Evolutionary conservation across 2,113 vertebrate genomes (phyloP).

Genomic region (Tiliqua scincoides): DNA sequence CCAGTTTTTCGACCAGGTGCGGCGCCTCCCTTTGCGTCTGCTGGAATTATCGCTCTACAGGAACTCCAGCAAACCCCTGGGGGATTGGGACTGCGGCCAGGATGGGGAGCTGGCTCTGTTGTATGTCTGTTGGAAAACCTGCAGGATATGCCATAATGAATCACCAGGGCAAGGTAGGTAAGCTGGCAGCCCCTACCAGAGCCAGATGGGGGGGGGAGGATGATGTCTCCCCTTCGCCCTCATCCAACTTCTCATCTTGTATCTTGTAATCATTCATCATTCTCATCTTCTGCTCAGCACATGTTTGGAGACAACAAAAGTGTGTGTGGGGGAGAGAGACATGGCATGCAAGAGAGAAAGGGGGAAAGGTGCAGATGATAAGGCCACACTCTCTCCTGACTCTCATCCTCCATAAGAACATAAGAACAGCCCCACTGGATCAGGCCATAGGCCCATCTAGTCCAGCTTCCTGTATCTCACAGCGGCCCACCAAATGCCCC

Average conservation of each 20-base stretch:
- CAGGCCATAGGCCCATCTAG: too few relatives aligned
- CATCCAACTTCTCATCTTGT: too few relatives aligned
- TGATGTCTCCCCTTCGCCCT: too few relatives aligned
- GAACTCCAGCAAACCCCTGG: neutral
- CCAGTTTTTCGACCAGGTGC: slow-evolving; percentile 9
- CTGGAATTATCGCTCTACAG: neutral
- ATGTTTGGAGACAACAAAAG: neutral
- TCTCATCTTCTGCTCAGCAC: neutral
- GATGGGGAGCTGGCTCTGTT: neutral
- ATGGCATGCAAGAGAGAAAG: neutral
- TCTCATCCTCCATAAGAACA: too few relatives aligned
- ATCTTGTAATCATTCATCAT: too few relatives aligned
- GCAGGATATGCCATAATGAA: neutral
- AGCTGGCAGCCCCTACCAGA: neutral
- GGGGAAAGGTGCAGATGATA: too few relatives aligned
- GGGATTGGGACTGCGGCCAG: neutral
- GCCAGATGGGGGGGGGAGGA: neutral
- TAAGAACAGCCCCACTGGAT: too few relatives aligned
- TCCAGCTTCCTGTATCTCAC: too few relatives aligned
- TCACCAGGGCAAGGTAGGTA: neutral
- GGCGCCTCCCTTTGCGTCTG: neutral
- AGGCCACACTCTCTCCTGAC: too few relatives aligned
- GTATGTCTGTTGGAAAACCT: neutral
- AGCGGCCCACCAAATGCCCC: too few relatives aligned
- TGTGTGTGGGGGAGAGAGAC: neutral